Evolutionary conservation across 2,113 vertebrate species (phyloP), one percentile per base, ranked within the genome.

Genomic region (Grammomys surdaster): DNA sequence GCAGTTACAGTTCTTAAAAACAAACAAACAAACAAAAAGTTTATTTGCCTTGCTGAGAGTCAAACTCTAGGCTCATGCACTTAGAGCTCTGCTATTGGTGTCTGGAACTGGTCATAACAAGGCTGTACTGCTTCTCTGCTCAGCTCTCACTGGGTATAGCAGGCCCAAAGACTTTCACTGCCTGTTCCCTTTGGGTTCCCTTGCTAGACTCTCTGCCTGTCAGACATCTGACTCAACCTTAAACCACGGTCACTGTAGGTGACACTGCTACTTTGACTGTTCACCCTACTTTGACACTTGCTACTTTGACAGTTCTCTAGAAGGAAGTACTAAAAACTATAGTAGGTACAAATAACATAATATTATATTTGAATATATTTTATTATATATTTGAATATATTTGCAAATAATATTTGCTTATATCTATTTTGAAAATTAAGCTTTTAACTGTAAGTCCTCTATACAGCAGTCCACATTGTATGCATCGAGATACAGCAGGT

Each of bases 391-490:
- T 40, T 40, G 40, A 40, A 40, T 40, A 40, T 40, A 40, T 40
- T 40, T 40, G 31, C 24, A 46, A 43, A 51, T 72, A 72, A 28
- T 63, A 70, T 63, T 48, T 67, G 12, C 43, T 81, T n/a, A 69
- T 69, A 65, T 87, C 28, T n/a, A 2, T 78, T 91, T 85, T 96
- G 46, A 89, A 89, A 89, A 54, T n/a, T 67, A 80, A 75, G 28
- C 51, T 73, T 90, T 93, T 58, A 58, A 80, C 73, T 48, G 48
- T 85, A 69, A 78, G 46, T 33, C 76, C 28, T 78, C 76, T 78
- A 33, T 78, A 48, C 48, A 19, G 48, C 78, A 72, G 40, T 31
- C 31, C 84, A 3, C 13, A 86, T 58, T 92, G 89, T 85, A 28
- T 72, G 92, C 46, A 48, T 26, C 76, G 43, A 96, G 72, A 54